phyloP scores from a whole-genome alignment of 2,113 vertebrate genomes.

The Alectura lathami region DNA sequence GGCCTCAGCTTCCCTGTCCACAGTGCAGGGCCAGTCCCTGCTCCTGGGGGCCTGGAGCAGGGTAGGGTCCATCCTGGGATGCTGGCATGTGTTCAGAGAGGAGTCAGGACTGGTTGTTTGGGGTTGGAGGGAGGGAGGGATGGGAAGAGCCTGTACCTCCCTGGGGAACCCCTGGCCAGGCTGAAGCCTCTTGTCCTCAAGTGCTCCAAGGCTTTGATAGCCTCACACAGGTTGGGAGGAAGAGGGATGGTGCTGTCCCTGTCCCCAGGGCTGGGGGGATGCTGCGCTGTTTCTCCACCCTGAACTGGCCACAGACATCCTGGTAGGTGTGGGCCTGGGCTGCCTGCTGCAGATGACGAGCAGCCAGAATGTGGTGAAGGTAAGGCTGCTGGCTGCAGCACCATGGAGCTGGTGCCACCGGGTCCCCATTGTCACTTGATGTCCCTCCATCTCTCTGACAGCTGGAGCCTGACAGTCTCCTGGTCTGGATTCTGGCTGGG shows the following conservation, averaged over 20 bases:
- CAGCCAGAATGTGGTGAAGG: constrained; percentile 78
- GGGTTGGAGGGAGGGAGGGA: neutral
- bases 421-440: fast-evolving
- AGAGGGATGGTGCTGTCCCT: neutral
- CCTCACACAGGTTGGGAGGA: neutral
- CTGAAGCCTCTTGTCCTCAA: neutral
- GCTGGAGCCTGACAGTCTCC: constrained; percentile 85
- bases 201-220: neutral
- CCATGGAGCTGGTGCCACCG: fast-evolving
- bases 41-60: neutral
- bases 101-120: neutral
- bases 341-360: constrained; percentile 85
- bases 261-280: fast-evolving
- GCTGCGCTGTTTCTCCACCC: neutral
- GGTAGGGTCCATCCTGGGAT: neutral
- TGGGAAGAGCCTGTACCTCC: neutral
- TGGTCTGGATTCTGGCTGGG: constrained; percentile 90
- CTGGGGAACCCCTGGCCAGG: fast-evolving
- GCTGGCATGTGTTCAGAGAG: fast-evolving
- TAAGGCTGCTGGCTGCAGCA: neutral
- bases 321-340: constrained; percentile 92
- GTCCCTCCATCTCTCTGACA: constrained; percentile 10
- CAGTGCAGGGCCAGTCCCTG: neutral
- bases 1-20: neutral
- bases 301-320: constrained; percentile 82